A percentile compares a stretch with the other conserved stretches of the same genome.
Conservation (phyloP, 2,797 vertebrate genomes). For the Phataginus tetradactyla region DNA sequence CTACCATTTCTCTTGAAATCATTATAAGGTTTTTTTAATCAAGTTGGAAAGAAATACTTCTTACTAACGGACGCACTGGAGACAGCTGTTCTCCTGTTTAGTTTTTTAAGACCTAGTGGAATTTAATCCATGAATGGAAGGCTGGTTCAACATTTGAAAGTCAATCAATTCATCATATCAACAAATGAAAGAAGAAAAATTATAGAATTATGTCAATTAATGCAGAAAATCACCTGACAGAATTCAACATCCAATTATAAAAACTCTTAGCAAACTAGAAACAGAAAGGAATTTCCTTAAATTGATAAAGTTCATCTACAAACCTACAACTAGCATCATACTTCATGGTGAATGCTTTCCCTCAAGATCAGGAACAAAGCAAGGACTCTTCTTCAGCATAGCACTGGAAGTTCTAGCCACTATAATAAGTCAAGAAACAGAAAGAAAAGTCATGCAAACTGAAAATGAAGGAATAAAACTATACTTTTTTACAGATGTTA, state of each 20-base stretch:
- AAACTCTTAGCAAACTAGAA: slow-evolving; percentile 8
- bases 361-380: neutral
- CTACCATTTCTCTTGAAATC: slow-evolving; percentile 36
- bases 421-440: neutral
- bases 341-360: neutral
- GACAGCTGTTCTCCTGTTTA: neutral
- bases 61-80: neutral
- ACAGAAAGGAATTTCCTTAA: neutral
- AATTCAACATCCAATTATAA: neutral
- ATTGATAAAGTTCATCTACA: neutral
- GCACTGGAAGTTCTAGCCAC: neutral
- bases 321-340: neutral
- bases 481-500: neutral
- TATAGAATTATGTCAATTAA: neutral
- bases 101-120: too few relatives aligned
- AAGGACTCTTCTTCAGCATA: neutral
- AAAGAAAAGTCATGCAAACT: neutral
- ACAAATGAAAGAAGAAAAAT: neutral
- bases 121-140: neutral
- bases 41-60: slow-evolving; percentile 32
- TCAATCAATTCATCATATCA: neutral
- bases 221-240: neutral
- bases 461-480: neutral
- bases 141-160: neutral
- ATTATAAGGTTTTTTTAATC: slow-evolving; percentile 43